Evolutionary conservation across 2,888 invertebrate genomes (phyloP), one percentile per base, ranked within the genome.

Genomic region (Celastrina argiolus): DNA sequence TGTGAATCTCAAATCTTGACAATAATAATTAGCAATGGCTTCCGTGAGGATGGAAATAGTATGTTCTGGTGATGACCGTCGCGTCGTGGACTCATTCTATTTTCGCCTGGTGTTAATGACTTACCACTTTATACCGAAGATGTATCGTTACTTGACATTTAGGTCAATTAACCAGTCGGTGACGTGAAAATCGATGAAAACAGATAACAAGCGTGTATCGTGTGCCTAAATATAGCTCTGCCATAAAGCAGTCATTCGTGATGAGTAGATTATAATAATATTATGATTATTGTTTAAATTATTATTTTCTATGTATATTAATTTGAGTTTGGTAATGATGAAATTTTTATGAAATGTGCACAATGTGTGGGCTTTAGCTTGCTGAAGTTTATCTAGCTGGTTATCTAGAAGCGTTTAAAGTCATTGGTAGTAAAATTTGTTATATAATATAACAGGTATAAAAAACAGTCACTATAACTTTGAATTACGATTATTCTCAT

Each of bases 61-160:
- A 78, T 77, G 78, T 72, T 70, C 70, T 69, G 66, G 69, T 72
- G 71, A 70, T 75, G 75, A 75, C 76, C 78, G 75, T 76, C 73
- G 73, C 66, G 71, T 71, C 70, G 74, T 66, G 67, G 73, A 74
- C 70, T 74, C 63, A 69, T 67, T 75, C 75, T 88, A 88, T 88
- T 88, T 85, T 78, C 75, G 81, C 71, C 71, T 79, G 74, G 83
- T 80, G 80, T 85, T 86, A 87, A 84, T 86, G 87, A 87, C 86
- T 85, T 78, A 79, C 76, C 76, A 72, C 78, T 72, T 70, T 66
- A 70, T 66, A 66, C 63, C 65, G 69, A 68, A 68, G 67, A 68
- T 68, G 65, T 67, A 74, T 74, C 74, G 75, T 76, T 77, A 77
- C 79, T 82, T 84, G 82, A 84, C 84, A 87, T 87, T 83, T 84